These are phyloP conservation scores for Gymnobelideus leadbeateri DNA, from an alignment of 2,113 vertebrate species.

Conservation along the genomic window DNA sequence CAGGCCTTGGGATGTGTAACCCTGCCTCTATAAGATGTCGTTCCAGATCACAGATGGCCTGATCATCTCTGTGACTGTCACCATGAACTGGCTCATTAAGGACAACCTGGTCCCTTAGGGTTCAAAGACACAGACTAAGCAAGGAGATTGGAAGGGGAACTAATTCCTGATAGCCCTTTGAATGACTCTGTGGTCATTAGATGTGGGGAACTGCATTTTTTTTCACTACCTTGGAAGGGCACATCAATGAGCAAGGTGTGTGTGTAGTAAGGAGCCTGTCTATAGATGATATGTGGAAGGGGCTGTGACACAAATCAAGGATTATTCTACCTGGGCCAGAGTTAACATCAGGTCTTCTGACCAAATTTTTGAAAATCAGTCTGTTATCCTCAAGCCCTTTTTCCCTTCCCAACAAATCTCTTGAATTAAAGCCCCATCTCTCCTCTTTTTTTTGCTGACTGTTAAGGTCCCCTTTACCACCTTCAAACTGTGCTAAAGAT, in stretches of 20 bases:
- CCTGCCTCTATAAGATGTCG: slow-evolving; percentile 97
- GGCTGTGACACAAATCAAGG: not conserved
- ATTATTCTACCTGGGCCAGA: not conserved
- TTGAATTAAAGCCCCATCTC: not conserved
- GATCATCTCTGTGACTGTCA: slow-evolving; percentile 96
- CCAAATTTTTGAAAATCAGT: not conserved
- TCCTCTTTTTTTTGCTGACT: not conserved
- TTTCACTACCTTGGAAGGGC: not conserved
- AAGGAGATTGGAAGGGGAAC: not conserved
- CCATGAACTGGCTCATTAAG: slow-evolving; percentile 98
- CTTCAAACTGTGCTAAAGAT: not conserved
- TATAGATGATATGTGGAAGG: slow-evolving; percentile 29
- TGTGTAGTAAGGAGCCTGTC: not conserved
- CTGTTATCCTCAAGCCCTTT: not conserved
- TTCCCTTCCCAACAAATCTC: not conserved
- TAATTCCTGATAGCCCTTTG: not conserved
- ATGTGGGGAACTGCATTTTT: not conserved
- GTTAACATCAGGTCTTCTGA: not conserved
- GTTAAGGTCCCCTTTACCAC: not conserved
- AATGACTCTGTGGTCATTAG: not conserved
- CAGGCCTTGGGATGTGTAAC: slow-evolving; percentile 95
- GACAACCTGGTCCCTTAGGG: slow-evolving; percentile 94
- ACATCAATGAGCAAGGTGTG: not conserved
- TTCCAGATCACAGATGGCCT: slow-evolving; percentile 97
- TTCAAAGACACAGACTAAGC: not conserved